These are phyloP conservation scores for Neocloeon triangulifer DNA, from an alignment of 1,140 invertebrate genomes.

Conservation along the genomic window DNA sequence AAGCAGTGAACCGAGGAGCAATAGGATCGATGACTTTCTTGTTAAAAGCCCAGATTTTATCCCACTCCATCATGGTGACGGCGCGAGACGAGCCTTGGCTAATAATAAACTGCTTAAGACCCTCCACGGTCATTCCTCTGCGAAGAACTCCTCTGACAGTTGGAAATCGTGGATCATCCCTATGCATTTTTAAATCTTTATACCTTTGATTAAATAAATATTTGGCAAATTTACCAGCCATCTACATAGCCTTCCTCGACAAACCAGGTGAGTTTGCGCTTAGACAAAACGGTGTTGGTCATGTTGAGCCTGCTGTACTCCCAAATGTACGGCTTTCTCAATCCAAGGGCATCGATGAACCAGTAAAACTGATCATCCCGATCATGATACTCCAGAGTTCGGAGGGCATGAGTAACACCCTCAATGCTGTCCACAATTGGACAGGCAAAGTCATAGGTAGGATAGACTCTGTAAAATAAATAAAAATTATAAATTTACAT, in stretches of 20 bases:
- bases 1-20: conserved; percentile 78
- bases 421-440: conserved; percentile 96
- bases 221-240: conserved; percentile 47
- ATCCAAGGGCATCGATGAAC: conserved; percentile 67
- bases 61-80: conserved; percentile 99
- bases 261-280: conserved; percentile 94
- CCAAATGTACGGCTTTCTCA: conserved; percentile 86
- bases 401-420: conserved; percentile 86
- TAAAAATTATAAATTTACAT: conserved; percentile 4
- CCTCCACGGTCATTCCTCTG: conserved; percentile 92
- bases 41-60: conserved; percentile 99
- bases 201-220: not conserved
- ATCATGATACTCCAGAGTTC: conserved; percentile 98
- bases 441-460: conserved; percentile 99
- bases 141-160: conserved; percentile 91
- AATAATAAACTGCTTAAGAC: conserved; percentile 90
- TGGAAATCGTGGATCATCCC: conserved; percentile 96
- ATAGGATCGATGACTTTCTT: conserved; percentile 92
- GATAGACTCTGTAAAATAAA: conserved; percentile 64
- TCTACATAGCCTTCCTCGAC: conserved; percentile 82
- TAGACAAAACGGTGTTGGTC: conserved; percentile 93
- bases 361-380: conserved; percentile 95
- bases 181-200: conserved; percentile 13
- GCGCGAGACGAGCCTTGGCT: conserved; percentile 96
- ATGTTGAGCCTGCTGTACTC: conserved; percentile 90